These are phyloP conservation scores for Nymphalis c-album DNA, from an alignment of 2,888 invertebrate genomes.

Conservation along the genomic window DNA sequence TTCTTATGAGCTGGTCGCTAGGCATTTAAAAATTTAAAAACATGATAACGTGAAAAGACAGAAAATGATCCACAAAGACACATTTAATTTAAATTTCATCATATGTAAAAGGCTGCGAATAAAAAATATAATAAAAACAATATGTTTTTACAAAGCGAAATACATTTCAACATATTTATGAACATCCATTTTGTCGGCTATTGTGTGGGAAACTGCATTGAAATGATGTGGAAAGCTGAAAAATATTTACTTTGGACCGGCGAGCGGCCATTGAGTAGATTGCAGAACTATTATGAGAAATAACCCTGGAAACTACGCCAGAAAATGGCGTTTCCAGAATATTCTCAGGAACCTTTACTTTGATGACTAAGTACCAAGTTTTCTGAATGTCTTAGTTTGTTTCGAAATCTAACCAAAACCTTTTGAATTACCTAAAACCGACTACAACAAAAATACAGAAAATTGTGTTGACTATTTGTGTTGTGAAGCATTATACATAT, in stretches of 20 bases:
- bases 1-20: no score
- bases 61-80: no score
- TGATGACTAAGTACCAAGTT: slow-evolving; percentile 21
- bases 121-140: slow-evolving; percentile 14
- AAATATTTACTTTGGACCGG: slow-evolving; percentile 38
- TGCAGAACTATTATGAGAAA: slow-evolving; percentile 35
- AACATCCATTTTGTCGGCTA: slow-evolving; percentile 22
- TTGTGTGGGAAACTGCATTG: slow-evolving; percentile 33
- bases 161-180: slow-evolving; percentile 23
- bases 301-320: slow-evolving; percentile 20
- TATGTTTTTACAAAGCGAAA: slow-evolving; percentile 20
- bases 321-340: slow-evolving; percentile 23
- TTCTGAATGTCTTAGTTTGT: slow-evolving; percentile 12
- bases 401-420: not conserved
- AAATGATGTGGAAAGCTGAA: slow-evolving; percentile 37
- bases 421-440: not conserved
- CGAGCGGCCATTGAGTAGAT: slow-evolving; percentile 34
- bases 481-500: no score
- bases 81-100: no score
- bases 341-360: slow-evolving; percentile 20
- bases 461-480: no score
- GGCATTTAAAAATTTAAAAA: no score
- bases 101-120: not conserved
- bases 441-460: no score
- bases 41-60: no score